These are phyloP conservation scores for Heteromyza rotundicornis DNA, from an alignment of 2,888 invertebrate species.

Conservation along the genomic window DNA sequence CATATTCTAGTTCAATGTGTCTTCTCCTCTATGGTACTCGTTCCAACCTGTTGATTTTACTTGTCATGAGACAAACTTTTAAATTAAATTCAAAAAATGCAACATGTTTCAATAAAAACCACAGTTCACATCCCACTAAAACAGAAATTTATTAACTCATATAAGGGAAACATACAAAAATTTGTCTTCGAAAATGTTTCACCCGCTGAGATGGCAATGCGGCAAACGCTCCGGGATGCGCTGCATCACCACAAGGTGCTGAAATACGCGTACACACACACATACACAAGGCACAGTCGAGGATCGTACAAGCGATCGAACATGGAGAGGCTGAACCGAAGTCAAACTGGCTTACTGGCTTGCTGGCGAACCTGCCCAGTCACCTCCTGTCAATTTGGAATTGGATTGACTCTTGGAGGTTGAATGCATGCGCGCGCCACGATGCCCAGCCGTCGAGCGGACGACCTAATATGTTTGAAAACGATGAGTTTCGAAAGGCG, in stretches of 20 bases:
- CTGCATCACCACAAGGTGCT: background rate
- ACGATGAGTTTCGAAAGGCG: conserved; percentile 7
- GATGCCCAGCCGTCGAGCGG: background rate
- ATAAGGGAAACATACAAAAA: conserved; percentile 3
- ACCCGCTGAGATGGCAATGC: conserved; percentile 22
- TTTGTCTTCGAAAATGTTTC: conserved; percentile 19
- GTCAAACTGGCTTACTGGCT: too few species aligned
- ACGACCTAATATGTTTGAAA: background rate
- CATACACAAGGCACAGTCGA: background rate
- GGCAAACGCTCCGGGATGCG: background rate
- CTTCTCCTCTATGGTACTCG: background rate
- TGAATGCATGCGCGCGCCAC: background rate
- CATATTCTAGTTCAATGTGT: background rate
- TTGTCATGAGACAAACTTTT: too few species aligned
- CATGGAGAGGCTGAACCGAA: too few species aligned
- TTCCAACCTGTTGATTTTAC: too few species aligned
- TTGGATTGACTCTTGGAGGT: too few species aligned
- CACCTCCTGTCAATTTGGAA: background rate
- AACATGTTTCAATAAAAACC: too few species aligned
- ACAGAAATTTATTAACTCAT: background rate
- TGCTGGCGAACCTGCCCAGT: background rate
- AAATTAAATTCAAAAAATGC: too few species aligned
- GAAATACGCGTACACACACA: background rate
- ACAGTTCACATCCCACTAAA: background rate
- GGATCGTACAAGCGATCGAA: background rate